Conservation (phyloP, 2,888 invertebrate genomes). For the Lagria hirta region DNA sequence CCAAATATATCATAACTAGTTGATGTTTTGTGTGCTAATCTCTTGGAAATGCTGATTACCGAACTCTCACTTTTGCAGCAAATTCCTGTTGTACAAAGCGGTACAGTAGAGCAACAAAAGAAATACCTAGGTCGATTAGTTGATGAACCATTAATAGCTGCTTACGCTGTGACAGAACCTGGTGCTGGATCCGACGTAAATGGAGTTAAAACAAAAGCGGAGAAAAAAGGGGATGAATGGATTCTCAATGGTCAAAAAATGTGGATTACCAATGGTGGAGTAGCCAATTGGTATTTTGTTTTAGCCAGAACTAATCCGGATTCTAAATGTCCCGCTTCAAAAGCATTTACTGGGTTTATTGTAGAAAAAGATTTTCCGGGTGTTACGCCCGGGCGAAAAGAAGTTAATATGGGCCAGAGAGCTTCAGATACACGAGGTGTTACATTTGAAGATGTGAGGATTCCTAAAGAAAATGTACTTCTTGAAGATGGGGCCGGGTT, state of each 20-base stretch:
- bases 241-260: slow-evolving; percentile 93
- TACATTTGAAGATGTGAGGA: slow-evolving; percentile 93
- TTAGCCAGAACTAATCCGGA: slow-evolving; percentile 90
- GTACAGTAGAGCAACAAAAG: slow-evolving; percentile 87
- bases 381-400: slow-evolving; percentile 88
- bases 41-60: too few species aligned
- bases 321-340: slow-evolving; percentile 86
- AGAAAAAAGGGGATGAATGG: slow-evolving; percentile 92
- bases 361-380: slow-evolving; percentile 90
- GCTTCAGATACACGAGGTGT: slow-evolving; percentile 94
- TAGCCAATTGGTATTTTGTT: slow-evolving; percentile 96
- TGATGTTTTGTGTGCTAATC: too few species aligned
- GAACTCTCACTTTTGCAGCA: slow-evolving; percentile 66
- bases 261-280: slow-evolving; percentile 99
- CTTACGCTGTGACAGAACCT: slow-evolving; percentile 95
- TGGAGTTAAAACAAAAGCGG: slow-evolving; percentile 86
- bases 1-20: too few species aligned
- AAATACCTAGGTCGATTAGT: slow-evolving; percentile 89
- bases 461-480: slow-evolving; percentile 92
- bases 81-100: slow-evolving; percentile 81
- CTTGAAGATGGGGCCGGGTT: slow-evolving; percentile 90
- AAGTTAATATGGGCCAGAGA: slow-evolving; percentile 95
- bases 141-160: slow-evolving; percentile 85
- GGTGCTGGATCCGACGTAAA: slow-evolving; percentile 95
- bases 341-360: slow-evolving; percentile 94